Evolutionary conservation across 2,113 vertebrate species (phyloP), one percentile per base, ranked within the genome.

Genomic region (Aegotheles bennettii): DNA sequence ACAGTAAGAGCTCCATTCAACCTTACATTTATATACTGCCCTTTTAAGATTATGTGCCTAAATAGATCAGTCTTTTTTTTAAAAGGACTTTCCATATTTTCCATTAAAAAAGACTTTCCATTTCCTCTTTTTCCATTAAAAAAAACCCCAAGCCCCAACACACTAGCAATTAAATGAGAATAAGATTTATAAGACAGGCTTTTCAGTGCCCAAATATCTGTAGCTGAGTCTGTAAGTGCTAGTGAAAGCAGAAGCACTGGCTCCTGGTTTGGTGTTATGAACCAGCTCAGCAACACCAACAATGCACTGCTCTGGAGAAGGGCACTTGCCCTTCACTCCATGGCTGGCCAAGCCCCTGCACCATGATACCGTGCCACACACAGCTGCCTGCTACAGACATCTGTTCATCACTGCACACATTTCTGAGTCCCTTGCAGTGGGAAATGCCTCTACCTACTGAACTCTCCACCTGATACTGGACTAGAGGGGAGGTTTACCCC

Each of bases 361-460:
- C 16, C 1, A 2, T 1, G 1, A 31, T 9, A 15, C 43, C 0
- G 1, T 6, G 31, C 33, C 3, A 2, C 85, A n/a, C 43, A 9
- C 29, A 18, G 33, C 25, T 77, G 53, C 48, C 69, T 10, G 7
- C 3, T 5, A 33, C 28, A 33, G 31, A 11, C 7, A 20, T 24
- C 31, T 45, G 18, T 12, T 63, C 63, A 23, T 6, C 33, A 4
- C 75, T 36, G 6, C 4, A 10, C 18, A 31, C 3, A 28, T 23
- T 77, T 53, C 60, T 4, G 2, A 56, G 67, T 9, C 77, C 40
- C 36, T 31, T 38, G 18, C 56, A 9, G 13, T 11, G 21, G 60
- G 64, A 87, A 93, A 48, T 36, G 45, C 33, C 36, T 85, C 36
- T 43, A 13, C 9, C 33, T 69, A 43, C 71, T 28, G 29, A 69